Evolutionary conservation across 1,140 invertebrate species (phyloP).

Genomic region (Heliothis virescens): DNA sequence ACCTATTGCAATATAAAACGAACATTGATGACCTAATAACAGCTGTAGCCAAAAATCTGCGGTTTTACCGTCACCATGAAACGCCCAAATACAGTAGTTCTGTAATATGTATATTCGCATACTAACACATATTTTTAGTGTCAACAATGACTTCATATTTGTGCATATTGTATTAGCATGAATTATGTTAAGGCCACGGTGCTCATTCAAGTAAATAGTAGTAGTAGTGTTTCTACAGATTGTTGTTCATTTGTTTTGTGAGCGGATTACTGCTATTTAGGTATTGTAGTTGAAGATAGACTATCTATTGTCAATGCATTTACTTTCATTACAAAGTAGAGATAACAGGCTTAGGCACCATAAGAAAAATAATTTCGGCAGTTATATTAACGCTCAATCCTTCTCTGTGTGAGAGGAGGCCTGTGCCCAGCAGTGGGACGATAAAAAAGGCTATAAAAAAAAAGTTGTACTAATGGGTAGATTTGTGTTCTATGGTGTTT

Average conservation of each 20-base stretch:
- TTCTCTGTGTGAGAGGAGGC: no score
- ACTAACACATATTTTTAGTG: background rate
- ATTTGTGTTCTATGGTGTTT: no score
- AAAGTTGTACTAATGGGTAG: no score
- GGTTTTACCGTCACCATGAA: background rate
- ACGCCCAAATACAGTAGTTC: background rate
- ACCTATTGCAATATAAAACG: no score
- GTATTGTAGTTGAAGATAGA: background rate
- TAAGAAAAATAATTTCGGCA: no score
- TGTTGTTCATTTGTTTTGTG: slow-evolving; percentile 2
- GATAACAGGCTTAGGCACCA: no score
- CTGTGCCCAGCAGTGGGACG: no score
- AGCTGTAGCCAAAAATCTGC: no score
- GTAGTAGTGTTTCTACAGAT: background rate
- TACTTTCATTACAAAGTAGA: no score
- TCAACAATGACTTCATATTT: slow-evolving; percentile 10
- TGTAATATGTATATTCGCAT: background rate
- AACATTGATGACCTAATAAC: no score
- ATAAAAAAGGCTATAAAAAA: no score
- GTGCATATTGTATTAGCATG: slow-evolving; percentile 7
- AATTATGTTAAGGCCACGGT: slow-evolving; percentile 32
- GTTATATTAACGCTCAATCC: no score
- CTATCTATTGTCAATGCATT: background rate
- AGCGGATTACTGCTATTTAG: background rate
- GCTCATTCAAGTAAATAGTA: slow-evolving; percentile 8